Evolutionary conservation across 1,140 invertebrate genomes (phyloP).

Genomic region (Scaptomyza hsui): DNA sequence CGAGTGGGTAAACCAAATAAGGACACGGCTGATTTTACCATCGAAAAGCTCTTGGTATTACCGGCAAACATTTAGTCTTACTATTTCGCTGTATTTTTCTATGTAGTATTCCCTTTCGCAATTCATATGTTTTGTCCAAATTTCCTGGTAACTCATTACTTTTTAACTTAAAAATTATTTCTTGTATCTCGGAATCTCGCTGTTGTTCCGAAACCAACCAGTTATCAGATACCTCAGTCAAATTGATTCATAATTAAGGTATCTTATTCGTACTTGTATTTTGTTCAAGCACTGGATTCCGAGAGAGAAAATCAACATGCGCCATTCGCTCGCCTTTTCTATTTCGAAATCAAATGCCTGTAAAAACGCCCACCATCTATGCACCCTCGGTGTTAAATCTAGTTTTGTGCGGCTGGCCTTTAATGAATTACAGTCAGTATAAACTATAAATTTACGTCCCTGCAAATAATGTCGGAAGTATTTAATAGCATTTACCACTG

Average conservation of each 20-base stretch:
- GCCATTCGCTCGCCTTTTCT: too few relatives aligned
- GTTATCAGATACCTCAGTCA: constrained; percentile 3
- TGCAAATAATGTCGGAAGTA: constrained; percentile 68
- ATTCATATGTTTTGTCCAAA: background rate
- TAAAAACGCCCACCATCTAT: background rate
- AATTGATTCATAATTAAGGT: constrained; percentile 4
- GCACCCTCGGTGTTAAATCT: constrained; percentile 3
- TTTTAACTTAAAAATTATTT: too few relatives aligned
- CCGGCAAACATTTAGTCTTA: too few relatives aligned
- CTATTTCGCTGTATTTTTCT: too few relatives aligned
- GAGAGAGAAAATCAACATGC: too few relatives aligned
- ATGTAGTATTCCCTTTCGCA: background rate
- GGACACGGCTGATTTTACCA: constrained; percentile 26
- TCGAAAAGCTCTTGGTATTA: background rate
- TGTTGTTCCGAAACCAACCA: background rate
- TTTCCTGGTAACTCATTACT: too few relatives aligned
- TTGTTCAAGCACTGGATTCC: background rate
- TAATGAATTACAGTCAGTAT: background rate
- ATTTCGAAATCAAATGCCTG: too few relatives aligned
- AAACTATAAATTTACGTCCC: constrained; percentile 42
- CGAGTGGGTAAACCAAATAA: too few relatives aligned
- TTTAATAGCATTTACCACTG: background rate
- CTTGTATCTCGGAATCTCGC: too few relatives aligned
- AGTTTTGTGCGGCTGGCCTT: constrained; percentile 62
- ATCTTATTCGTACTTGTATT: background rate